A percentile compares a stretch with the other conserved stretches of the same genome.
Evolutionary conservation across 2,113 vertebrate genomes (phyloP).

Genomic region (Cephalopholis sonnerati): DNA sequence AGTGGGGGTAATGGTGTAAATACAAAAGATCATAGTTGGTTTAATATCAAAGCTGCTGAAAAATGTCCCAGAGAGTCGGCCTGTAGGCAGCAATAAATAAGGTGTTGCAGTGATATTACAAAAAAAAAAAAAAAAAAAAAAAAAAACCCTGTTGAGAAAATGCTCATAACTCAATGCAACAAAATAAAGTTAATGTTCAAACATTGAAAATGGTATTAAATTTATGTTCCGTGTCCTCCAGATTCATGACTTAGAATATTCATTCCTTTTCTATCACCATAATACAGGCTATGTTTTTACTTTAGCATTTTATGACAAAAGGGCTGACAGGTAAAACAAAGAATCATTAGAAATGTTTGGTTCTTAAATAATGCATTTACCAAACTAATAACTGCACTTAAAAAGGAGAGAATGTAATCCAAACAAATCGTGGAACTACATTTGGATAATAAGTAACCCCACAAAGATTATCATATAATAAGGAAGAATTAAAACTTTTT

Average conservation of each 20-base stretch:
- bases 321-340: background rate
- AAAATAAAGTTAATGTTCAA: accelerated
- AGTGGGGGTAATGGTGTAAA: constrained; percentile 1
- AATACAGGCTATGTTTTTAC: background rate
- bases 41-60: constrained; percentile 17
- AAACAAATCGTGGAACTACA: background rate
- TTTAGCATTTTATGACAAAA: background rate
- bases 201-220: background rate
- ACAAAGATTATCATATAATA: background rate
- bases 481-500: background rate
- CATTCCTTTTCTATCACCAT: no score
- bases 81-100: background rate
- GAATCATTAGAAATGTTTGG: background rate
- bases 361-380: background rate
- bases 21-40: background rate
- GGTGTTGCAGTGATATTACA: background rate
- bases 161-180: background rate
- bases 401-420: background rate
- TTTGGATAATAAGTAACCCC: background rate
- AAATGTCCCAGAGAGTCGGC: background rate
- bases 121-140: background rate
- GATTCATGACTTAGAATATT: background rate
- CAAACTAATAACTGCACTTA: background rate
- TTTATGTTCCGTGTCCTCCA: background rate
- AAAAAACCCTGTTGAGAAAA: background rate